Conservation (phyloP, 2,113 vertebrate genomes). For the Cynocephalus volans region DNA sequence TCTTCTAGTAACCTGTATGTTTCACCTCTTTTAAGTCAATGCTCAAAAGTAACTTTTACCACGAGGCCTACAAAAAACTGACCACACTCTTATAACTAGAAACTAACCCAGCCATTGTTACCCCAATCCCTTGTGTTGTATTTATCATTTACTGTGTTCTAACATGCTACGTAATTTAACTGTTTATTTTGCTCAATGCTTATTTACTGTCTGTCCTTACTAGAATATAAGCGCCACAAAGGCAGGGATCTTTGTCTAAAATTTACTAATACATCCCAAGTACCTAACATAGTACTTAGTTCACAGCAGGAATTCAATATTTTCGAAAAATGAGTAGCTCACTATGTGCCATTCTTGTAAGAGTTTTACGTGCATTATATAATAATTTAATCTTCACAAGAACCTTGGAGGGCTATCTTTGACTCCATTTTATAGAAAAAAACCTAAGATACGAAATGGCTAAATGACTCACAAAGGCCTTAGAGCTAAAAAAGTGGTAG, state of each 20-base stretch:
- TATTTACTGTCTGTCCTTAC: not conserved
- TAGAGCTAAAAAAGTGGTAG: not conserved
- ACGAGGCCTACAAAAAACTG: not conserved
- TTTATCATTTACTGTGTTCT: not conserved
- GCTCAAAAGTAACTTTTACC: not conserved
- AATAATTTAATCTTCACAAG: constrained; percentile 17
- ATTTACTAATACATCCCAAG: not conserved
- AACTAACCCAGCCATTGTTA: not conserved
- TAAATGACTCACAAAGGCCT: not conserved
- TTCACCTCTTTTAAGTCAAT: not conserved
- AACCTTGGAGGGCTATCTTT: not conserved
- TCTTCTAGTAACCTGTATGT: not conserved
- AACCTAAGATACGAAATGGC: not conserved
- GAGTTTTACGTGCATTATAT: not conserved
- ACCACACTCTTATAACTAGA: not conserved
- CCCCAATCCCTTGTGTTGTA: too few species aligned
- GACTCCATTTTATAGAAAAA: not conserved
- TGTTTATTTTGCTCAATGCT: not conserved
- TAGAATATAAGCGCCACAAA: not conserved
- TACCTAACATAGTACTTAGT: not conserved
- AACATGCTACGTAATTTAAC: not conserved
- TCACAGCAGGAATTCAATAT: not conserved
- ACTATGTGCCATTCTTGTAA: not conserved
- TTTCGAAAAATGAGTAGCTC: not conserved
- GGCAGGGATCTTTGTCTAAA: not conserved